phyloP scores from a whole-genome alignment of 1,140 invertebrate species.

The Amphibalanus amphitrite region DNA sequence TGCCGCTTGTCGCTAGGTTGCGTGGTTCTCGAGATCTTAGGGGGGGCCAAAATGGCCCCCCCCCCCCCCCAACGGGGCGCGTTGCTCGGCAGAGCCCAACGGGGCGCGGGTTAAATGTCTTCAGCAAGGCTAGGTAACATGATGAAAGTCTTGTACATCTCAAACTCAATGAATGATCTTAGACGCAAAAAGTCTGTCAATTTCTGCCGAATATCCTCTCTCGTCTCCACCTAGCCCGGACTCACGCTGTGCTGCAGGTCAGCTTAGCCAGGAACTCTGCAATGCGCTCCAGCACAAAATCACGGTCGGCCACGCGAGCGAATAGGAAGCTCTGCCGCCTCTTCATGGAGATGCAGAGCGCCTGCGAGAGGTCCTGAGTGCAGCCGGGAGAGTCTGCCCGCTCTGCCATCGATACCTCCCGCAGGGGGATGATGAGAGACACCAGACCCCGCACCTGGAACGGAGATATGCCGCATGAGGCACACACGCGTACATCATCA shows the following conservation, averaged over 20 bases:
- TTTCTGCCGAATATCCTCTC: constrained; percentile 3
- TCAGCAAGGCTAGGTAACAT: too few species aligned
- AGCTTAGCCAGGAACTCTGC: constrained; percentile 59
- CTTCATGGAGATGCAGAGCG: constrained; percentile 64
- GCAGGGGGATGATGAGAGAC: constrained; percentile 68
- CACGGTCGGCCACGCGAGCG: constrained; percentile 67
- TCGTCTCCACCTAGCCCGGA: constrained; percentile 4
- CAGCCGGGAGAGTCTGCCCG: constrained; percentile 44
- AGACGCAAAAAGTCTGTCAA: too few species aligned
- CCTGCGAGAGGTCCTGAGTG: constrained; percentile 42
- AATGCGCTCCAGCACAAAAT: constrained; percentile 77
- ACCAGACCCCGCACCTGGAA: constrained; percentile 60
- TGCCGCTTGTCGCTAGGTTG: too few species aligned
- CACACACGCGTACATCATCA: too few species aligned
- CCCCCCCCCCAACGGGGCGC: too few species aligned
- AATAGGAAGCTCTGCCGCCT: constrained; percentile 72
- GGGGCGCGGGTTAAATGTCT: too few species aligned
- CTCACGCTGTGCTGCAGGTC: constrained; percentile 20
- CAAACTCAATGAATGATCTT: too few species aligned
- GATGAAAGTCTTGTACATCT: too few species aligned
- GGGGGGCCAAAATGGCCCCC: too few species aligned
- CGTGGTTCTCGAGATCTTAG: too few species aligned
- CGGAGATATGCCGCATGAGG: too few species aligned
- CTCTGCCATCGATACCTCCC: constrained; percentile 55
- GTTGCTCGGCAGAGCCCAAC: too few species aligned